Evolutionary conservation across 2,888 invertebrate species (phyloP).

Genomic region (Anagyrus pseudococci): DNA sequence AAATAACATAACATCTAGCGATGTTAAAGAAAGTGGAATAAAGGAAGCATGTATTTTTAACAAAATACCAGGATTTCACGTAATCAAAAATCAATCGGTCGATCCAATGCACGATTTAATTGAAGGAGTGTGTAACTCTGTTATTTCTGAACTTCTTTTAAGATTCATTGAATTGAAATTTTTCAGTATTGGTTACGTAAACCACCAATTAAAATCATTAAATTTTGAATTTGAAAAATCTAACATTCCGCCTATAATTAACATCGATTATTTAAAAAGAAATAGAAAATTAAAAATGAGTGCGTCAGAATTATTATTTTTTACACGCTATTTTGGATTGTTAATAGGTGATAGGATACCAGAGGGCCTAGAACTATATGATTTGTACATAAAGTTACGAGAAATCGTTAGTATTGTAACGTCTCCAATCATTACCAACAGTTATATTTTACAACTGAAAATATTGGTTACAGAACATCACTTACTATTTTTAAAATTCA

Average conservation of each 20-base stretch:
- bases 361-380: background rate
- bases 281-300: background rate
- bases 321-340: background rate
- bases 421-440: background rate
- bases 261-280: background rate
- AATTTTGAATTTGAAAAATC: background rate
- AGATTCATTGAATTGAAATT: background rate
- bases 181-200: background rate
- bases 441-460: background rate
- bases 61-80: background rate
- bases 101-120: background rate
- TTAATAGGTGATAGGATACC: background rate
- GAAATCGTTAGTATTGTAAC: slow-evolving; percentile 1
- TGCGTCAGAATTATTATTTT: background rate
- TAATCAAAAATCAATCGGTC: background rate
- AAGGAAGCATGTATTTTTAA: background rate
- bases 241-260: background rate
- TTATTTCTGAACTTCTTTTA: background rate
- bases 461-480: slow-evolving; percentile 5
- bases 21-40: background rate
- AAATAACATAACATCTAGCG: background rate
- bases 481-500: background rate
- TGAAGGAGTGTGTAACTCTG: background rate
- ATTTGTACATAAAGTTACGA: background rate
- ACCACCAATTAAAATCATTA: background rate